Evolutionary conservation across 2,797 vertebrate genomes (phyloP).

Genomic region (Moxostoma hubbsi): DNA sequence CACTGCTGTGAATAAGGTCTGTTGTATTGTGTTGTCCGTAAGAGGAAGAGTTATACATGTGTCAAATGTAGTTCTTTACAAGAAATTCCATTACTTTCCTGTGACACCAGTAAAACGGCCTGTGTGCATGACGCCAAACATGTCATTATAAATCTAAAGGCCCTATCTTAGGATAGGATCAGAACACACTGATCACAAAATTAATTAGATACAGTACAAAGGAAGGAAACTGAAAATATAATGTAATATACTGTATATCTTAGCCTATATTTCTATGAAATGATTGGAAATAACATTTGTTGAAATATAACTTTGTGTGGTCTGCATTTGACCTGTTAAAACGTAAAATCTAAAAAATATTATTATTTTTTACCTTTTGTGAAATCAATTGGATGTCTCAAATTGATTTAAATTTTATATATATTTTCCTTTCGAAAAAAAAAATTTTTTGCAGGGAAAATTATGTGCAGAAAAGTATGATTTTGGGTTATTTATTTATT

Average conservation of each 20-base stretch:
- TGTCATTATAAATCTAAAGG: neutral
- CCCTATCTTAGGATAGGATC: no score
- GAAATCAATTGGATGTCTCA: neutral
- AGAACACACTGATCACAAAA: no score
- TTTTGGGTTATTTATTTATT: no score
- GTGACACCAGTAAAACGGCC: slow-evolving; percentile 28
- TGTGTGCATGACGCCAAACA: neutral
- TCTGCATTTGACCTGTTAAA: neutral
- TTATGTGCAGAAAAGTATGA: no score
- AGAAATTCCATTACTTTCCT: neutral
- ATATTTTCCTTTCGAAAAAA: no score
- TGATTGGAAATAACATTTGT: no score
- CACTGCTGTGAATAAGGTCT: neutral
- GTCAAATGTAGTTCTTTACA: neutral
- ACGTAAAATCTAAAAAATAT: neutral
- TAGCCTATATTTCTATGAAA: no score
- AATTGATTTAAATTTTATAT: neutral
- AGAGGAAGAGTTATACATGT: neutral
- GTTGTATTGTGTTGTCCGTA: neutral
- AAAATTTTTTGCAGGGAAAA: no score
- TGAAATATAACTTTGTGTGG: no score
- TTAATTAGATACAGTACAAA: neutral
- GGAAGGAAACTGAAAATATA: neutral
- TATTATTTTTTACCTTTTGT: neutral
- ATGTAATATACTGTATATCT: no score